Base-by-base conservation (phyloP, 1,140 invertebrate genomes). In the Ostrea denselamellosa region DNA sequence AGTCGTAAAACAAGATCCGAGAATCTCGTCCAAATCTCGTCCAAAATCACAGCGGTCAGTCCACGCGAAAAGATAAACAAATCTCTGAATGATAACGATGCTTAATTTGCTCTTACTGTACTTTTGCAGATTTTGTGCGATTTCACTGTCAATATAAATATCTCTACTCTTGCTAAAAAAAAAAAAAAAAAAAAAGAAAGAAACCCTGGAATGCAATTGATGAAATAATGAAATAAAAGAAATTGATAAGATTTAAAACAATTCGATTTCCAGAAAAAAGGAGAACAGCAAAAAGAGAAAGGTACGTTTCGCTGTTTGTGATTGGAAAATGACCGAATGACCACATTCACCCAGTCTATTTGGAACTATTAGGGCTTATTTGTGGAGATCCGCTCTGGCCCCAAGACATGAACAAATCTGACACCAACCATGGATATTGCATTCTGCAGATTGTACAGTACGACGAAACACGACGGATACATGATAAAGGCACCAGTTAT, bases 11-110 rank as follows among this genome's bases (percentile, higher is more conserved):
- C 68, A 17, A 7, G 68, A 77, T 77, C 10, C 68, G 25, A 34
- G 68, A 77, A 28, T 77, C 68, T 77, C 68, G 65, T 71, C 65
- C n/a, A 71, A 71, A 12, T 71, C 65, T 71, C 65, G 68, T 5
- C 68, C 68, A 77, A 14, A 77, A 77, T 25, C 68, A 77, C 68
- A 77, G 68, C 68, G 68, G 68, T 77, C 68, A 77, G 25, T 77
- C 25, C 25, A 34, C 25, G 68, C 22, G 28, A 34, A 14, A 34
- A 77, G 25, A 77, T 28, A 77, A 34, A 34, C 28, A 10, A 28
- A 12, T 28, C 68, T 9, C 22, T 77, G 8, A n/a, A n/a, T 62
- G 68, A 77, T 77, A 77, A 28, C 14, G 22, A 12, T 8, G 22
- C 28, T 77, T 28, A 77, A 77, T 77, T 77, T 77, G 25, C 68